These are phyloP conservation scores for Odontesthes bonariensis DNA, from an alignment of 2,113 vertebrate genomes.

Conservation along the genomic window DNA sequence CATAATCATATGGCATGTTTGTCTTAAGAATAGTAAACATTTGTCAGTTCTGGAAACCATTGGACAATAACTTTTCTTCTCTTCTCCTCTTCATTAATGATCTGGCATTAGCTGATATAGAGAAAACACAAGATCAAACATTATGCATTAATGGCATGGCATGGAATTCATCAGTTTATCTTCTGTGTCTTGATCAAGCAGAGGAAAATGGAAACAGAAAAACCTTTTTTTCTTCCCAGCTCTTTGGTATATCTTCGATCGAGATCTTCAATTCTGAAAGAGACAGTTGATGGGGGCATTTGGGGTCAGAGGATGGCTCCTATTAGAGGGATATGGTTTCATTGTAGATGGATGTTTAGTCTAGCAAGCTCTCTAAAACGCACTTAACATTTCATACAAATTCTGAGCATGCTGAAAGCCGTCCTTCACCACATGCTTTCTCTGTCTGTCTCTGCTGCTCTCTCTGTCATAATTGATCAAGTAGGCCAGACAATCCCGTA, in stretches of 20 bases:
- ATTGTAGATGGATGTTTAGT: constrained; percentile 70
- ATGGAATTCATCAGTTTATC: constrained; percentile 23
- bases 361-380: constrained; percentile 73
- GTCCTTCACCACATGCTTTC: constrained; percentile 51
- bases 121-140: constrained; percentile 12
- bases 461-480: constrained; percentile 75
- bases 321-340: constrained; percentile 69
- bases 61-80: neutral
- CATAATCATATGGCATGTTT: too few species aligned
- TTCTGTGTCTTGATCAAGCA: constrained; percentile 25
- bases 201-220: constrained; percentile 34
- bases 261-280: constrained; percentile 23
- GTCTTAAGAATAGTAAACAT: neutral
- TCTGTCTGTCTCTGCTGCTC: constrained; percentile 50
- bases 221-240: constrained; percentile 52
- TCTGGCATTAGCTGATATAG: constrained; percentile 6
- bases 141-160: too few species aligned
- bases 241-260: constrained; percentile 32
- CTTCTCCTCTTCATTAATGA: constrained; percentile 8
- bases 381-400: constrained; percentile 76
- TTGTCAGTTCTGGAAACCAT: neutral
- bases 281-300: constrained; percentile 22
- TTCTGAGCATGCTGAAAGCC: constrained; percentile 66
- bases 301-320: constrained; percentile 57
- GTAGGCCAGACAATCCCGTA: constrained; percentile 71